These are phyloP conservation scores for Chrysomallon squamiferum DNA, from an alignment of 1,140 invertebrate genomes.

Conservation along the genomic window DNA sequence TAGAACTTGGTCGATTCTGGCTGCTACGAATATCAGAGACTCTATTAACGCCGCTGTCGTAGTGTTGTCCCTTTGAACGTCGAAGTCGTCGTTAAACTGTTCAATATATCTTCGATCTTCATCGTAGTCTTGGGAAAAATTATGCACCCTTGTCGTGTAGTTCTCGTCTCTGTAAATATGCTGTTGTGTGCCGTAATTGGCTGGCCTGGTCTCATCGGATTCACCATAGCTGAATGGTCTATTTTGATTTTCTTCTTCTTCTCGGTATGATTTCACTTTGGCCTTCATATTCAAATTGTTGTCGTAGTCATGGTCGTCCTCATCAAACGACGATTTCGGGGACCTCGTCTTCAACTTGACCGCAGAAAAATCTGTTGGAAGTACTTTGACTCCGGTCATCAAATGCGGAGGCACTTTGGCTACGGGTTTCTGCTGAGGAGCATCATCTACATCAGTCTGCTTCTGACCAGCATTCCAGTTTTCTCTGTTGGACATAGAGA, in stretches of 20 bases:
- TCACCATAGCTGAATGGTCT: too few species aligned
- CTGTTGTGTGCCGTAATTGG: neutral
- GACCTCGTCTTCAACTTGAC: conserved; percentile 9
- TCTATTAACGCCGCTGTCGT: conserved; percentile 2
- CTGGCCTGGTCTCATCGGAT: too few species aligned
- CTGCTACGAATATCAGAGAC: neutral
- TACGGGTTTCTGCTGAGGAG: conserved; percentile 30
- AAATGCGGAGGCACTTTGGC: conserved; percentile 48
- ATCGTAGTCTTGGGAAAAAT: neutral
- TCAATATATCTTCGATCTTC: conserved; percentile 1
- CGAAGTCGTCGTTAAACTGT: neutral
- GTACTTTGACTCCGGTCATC: conserved; percentile 38
- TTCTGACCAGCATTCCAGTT: conserved; percentile 15
- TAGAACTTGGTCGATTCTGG: neutral
- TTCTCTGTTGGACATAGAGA: conserved; percentile 44
- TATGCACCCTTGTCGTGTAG: neutral
- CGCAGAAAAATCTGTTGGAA: conserved; percentile 26
- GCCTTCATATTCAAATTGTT: conserved; percentile 8
- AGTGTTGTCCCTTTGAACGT: neutral
- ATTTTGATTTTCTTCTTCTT: too few species aligned
- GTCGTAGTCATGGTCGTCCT: neutral
- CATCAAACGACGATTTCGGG: neutral
- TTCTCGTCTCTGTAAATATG: neutral
- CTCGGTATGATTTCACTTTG: conserved; percentile 2
- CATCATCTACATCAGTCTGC: conserved; percentile 8